Percentiles rank a stretch among this genome's conserved stretches.
Evolutionary conservation across 2,888 invertebrate genomes (phyloP).

Genomic region (Chesias legatella): DNA sequence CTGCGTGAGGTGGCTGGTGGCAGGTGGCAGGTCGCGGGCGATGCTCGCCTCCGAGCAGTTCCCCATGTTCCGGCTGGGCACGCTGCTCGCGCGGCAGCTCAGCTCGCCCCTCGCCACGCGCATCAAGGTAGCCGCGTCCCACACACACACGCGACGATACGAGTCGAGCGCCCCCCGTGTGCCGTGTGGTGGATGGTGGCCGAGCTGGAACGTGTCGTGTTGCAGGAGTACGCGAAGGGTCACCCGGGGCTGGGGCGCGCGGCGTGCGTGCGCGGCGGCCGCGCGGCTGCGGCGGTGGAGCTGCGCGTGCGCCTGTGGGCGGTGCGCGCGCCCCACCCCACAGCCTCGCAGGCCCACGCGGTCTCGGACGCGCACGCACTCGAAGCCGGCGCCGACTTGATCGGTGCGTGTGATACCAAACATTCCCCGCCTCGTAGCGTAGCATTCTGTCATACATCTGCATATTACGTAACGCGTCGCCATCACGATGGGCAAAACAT

Average conservation of each 20-base stretch:
- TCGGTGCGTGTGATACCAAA: constrained; percentile 30
- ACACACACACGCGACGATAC: no score
- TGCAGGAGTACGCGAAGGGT: constrained; percentile 35
- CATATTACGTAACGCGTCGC: no score
- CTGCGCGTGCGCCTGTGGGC: constrained; percentile 38
- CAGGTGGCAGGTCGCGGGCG: neutral
- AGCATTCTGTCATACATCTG: no score
- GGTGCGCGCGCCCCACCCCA: constrained; percentile 29
- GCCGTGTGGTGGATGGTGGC: neutral
- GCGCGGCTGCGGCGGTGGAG: constrained; percentile 33
- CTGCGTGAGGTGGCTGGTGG: neutral
- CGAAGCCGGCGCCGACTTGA: constrained; percentile 39
- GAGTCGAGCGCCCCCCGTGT: no score
- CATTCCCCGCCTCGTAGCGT: neutral
- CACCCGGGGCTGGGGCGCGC: constrained; percentile 37
- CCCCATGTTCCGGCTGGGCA: constrained; percentile 46
- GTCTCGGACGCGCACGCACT: constrained; percentile 34
- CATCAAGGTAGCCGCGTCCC: no score
- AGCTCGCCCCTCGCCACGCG: constrained; percentile 42
- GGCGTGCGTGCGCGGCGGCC: constrained; percentile 37
- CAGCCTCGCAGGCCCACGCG: constrained; percentile 32
- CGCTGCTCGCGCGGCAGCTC: constrained; percentile 46
- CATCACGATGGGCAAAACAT: no score
- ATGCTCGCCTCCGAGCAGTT: constrained; percentile 33
- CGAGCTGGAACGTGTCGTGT: neutral